phyloP scores from a whole-genome alignment of 2,888 invertebrate genomes.

The Drosophila neotestacea region DNA sequence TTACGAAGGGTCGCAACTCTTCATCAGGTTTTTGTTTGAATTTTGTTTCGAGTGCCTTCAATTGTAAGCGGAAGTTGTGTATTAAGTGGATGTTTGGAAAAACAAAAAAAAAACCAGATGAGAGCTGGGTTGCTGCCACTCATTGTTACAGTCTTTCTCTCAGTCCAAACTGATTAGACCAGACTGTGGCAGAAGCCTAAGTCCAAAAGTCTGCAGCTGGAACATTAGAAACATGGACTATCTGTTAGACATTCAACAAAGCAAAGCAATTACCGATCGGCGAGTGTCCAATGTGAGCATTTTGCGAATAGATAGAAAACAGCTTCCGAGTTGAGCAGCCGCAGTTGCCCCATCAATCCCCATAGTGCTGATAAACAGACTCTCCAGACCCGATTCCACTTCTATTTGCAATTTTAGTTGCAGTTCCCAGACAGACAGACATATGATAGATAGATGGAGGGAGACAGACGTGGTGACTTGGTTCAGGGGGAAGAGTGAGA shows the following conservation, averaged over 20 bases:
- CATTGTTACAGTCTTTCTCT: constrained; percentile 12
- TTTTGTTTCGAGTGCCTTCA: constrained; percentile 59
- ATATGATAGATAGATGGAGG: constrained; percentile 16
- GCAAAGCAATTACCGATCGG: constrained; percentile 58
- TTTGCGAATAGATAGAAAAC: constrained; percentile 50
- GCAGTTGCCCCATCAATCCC: constrained; percentile 42
- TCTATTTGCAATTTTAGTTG: constrained; percentile 49
- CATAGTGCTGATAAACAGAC: constrained; percentile 41
- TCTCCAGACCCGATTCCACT: constrained; percentile 44
- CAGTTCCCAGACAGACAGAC: constrained; percentile 16
- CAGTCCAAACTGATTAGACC: constrained; percentile 30
- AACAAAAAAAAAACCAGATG: constrained; percentile 2
- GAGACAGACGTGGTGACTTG: neutral
- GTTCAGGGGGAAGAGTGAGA: neutral
- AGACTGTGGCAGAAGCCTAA: neutral
- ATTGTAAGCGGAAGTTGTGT: constrained; percentile 79
- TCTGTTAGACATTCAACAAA: constrained; percentile 72
- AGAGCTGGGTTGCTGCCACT: constrained; percentile 13
- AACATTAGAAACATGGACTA: constrained; percentile 65
- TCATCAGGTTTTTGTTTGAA: constrained; percentile 57
- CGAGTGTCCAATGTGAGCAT: constrained; percentile 31
- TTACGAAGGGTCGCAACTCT: constrained; percentile 52
- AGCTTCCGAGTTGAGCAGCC: constrained; percentile 61
- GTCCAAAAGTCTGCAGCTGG: constrained; percentile 26
- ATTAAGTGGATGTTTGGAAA: constrained; percentile 64